These are phyloP conservation scores for Manis javanica DNA, from an alignment of 2,797 vertebrate species.

Conservation along the genomic window DNA sequence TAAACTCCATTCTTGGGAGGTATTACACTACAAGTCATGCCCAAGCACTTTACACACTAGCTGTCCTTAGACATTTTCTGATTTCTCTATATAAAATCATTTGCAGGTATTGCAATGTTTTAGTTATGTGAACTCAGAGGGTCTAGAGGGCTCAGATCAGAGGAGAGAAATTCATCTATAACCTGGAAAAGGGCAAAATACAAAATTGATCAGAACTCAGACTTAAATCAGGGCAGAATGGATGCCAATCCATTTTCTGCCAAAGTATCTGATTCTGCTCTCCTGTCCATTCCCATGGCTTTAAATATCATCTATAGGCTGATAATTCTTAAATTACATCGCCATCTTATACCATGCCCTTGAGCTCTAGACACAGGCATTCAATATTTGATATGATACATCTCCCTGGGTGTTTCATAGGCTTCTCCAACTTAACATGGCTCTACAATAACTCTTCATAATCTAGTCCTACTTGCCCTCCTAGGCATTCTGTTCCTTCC, in stretches of 20 bases:
- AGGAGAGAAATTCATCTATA: background rate
- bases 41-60: background rate
- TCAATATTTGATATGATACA: background rate
- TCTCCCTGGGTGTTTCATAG: background rate
- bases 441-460: background rate
- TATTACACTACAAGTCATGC: background rate
- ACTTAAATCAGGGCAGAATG: background rate
- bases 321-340: background rate
- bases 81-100: slow-evolving; percentile 31
- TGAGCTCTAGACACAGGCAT: background rate
- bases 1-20: background rate
- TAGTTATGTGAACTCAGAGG: background rate
- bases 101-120: background rate
- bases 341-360: background rate
- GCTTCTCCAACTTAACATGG: background rate
- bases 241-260: background rate
- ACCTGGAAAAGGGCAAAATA: slow-evolving; percentile 16
- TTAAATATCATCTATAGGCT: background rate
- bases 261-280: background rate
- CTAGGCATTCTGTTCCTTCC: background rate
- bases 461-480: background rate
- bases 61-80: background rate
- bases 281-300: background rate
- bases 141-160: background rate
- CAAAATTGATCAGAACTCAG: background rate